Percentiles rank a stretch among this genome's conserved stretches.
These are phyloP conservation scores for Alauda arvensis DNA, from an alignment of 2,797 vertebrate species.

Conservation along the genomic window DNA sequence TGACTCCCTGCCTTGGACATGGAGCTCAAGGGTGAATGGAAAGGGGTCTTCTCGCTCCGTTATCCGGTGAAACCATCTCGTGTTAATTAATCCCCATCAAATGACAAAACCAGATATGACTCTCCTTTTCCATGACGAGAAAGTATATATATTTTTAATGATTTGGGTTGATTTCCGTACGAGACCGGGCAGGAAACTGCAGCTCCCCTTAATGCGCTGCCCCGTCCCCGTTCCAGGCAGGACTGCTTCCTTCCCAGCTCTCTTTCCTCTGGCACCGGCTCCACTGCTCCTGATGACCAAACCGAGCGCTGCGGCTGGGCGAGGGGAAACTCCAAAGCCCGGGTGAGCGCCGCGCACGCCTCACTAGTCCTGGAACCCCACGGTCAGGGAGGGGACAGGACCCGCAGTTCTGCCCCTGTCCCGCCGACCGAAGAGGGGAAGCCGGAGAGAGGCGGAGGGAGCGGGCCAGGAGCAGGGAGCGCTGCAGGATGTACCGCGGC, in stretches of 20 bases:
- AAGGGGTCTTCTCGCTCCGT: background rate
- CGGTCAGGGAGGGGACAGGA: background rate
- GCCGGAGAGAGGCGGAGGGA: no score
- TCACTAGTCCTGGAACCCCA: background rate
- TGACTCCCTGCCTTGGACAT: background rate
- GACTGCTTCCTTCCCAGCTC: background rate
- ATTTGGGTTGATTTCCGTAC: background rate
- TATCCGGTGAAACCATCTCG: background rate
- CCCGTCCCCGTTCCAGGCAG: background rate
- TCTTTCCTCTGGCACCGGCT: background rate
- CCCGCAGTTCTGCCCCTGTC: background rate
- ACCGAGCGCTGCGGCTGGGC: background rate
- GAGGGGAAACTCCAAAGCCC: background rate
- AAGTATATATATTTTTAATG: background rate
- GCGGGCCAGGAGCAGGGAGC: background rate
- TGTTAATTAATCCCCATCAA: conserved; percentile 2
- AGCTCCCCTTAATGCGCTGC: background rate
- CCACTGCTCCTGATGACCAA: background rate
- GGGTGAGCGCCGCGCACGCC: background rate
- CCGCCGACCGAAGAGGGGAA: background rate
- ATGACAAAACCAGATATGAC: conserved; percentile 12
- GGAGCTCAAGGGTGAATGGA: background rate
- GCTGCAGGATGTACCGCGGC: background rate
- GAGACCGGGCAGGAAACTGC: conserved; percentile 9
- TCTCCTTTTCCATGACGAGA: background rate